Evolutionary conservation across 2,797 vertebrate genomes (phyloP), one percentile per base, ranked within the genome.

Genomic region (Coreius guichenoti): DNA sequence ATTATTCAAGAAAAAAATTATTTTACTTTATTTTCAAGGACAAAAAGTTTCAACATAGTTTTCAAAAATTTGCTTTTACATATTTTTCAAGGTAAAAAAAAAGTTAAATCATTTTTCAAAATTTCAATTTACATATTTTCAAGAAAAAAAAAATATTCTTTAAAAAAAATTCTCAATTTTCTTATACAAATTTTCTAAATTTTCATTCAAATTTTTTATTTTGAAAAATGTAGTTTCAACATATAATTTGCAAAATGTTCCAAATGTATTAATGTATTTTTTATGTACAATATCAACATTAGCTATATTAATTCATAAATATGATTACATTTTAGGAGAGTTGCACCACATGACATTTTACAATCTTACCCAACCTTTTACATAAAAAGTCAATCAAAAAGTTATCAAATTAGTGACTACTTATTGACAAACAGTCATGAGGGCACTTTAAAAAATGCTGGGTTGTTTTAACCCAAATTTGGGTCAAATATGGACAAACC

Each of bases 21-120:
- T n/a, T n/a, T n/a, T n/a, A n/a, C n/a, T n/a, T n/a, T n/a, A 12
- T 56, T 11, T 23, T 9, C 3, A 11, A 5, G 9, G 3, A 0
- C 7, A 61, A 21, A 26, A 26, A 12, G 21, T 58, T n/a, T 58
- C 9, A 51, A 51, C 49, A 51, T 51, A 7, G 2, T 19, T 19
- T 19, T 19, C 5, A 49, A 17, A 4, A 0, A 6, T 5, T 5
- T 36, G 36, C 7, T 51, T 56, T n/a, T 58, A n/a, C 9, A 58
- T n/a, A 58, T n/a, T 58, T 51, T 56, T 12, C 0, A 45, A 54
- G 51, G 51, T 21, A 8, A 23, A 54, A 54, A 2, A 51, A 51
- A 51, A 56, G 19, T n/a, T 1, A 19, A 54, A 23, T 17, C 8
- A 3, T 8, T 23, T 56, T 23, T n/a, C 1, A n/a, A 21, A 56